Evolutionary conservation across 2,797 vertebrate species (phyloP).

Genomic region (Chelmon rostratus): DNA sequence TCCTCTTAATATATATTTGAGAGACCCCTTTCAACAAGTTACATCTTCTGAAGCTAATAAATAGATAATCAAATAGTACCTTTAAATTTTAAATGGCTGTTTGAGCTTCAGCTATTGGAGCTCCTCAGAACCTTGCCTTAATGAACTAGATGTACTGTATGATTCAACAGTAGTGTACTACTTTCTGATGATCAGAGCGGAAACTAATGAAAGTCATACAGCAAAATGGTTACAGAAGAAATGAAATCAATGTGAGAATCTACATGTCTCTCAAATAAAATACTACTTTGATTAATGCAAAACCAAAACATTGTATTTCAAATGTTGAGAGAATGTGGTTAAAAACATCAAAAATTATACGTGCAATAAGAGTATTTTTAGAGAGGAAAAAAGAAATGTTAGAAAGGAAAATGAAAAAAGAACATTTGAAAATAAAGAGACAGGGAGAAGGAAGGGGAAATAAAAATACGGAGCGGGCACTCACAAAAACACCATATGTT

Average conservation of each 20-base stretch:
- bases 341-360: conserved; percentile 77
- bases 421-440: conserved; percentile 59
- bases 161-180: conserved; percentile 76
- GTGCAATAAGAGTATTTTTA: conserved; percentile 78
- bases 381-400: conserved; percentile 71
- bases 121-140: conserved; percentile 70
- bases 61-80: conserved; percentile 33
- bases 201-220: conserved; percentile 84
- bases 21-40: conserved; percentile 57
- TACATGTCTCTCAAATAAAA: conserved; percentile 87
- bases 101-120: conserved; percentile 68
- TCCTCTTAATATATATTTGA: conserved; percentile 68
- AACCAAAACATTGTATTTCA: conserved; percentile 83
- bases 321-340: conserved; percentile 83
- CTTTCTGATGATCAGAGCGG: conserved; percentile 79
- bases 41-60: conserved; percentile 30
- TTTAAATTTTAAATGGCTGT: conserved; percentile 36
- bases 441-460: conserved; percentile 65
- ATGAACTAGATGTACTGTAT: conserved; percentile 76
- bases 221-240: conserved; percentile 86
- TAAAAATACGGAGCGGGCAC: conserved; percentile 73
- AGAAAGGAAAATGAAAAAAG: conserved; percentile 59
- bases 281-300: conserved; percentile 85
- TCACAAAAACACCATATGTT: conserved; percentile 80
- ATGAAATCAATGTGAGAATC: conserved; percentile 85